Percentiles rank a stretch among this genome's conserved stretches.
phyloP scores from a whole-genome alignment of 2,113 vertebrate species.

The Cottus gobio region DNA sequence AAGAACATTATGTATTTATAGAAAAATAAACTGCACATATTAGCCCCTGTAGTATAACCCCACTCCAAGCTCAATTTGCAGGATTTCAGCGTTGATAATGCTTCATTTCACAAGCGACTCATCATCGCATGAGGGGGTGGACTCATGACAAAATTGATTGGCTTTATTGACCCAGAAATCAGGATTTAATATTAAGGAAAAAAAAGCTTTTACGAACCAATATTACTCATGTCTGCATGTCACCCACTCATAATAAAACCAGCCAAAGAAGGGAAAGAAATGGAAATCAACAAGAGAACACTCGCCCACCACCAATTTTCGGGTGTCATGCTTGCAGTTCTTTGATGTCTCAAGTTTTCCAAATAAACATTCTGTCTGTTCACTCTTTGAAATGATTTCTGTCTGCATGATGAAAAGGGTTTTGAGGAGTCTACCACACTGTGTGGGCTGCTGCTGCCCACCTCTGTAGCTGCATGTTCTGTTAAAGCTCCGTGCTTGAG shows the following conservation, averaged over 20 bases:
- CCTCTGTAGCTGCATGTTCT: constrained; percentile 12
- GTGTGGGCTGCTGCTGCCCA: constrained; percentile 35
- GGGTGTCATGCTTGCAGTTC: constrained; percentile 46
- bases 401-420: constrained; percentile 37
- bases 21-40: neutral
- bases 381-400: constrained; percentile 33
- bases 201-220: constrained; percentile 49
- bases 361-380: constrained; percentile 34
- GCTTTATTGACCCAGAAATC: constrained; percentile 63
- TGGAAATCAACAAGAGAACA: constrained; percentile 37
- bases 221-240: constrained; percentile 69
- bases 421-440: constrained; percentile 23
- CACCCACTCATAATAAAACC: constrained; percentile 56
- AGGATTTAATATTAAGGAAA: constrained; percentile 53
- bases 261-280: constrained; percentile 47
- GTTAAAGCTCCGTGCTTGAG: neutral
- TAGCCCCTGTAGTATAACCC: constrained; percentile 36
- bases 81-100: constrained; percentile 67
- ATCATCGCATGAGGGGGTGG: constrained; percentile 40
- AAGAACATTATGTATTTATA: constrained; percentile 24
- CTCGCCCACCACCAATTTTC: constrained; percentile 57
- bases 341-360: constrained; percentile 62
- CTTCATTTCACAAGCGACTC: constrained; percentile 50
- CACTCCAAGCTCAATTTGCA: constrained; percentile 55
- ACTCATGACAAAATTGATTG: constrained; percentile 54